Percentiles rank a stretch among this genome's conserved stretches.
Evolutionary conservation across 2,797 vertebrate genomes (phyloP).

Genomic region (Tokudaia tokunoshimensis): DNA sequence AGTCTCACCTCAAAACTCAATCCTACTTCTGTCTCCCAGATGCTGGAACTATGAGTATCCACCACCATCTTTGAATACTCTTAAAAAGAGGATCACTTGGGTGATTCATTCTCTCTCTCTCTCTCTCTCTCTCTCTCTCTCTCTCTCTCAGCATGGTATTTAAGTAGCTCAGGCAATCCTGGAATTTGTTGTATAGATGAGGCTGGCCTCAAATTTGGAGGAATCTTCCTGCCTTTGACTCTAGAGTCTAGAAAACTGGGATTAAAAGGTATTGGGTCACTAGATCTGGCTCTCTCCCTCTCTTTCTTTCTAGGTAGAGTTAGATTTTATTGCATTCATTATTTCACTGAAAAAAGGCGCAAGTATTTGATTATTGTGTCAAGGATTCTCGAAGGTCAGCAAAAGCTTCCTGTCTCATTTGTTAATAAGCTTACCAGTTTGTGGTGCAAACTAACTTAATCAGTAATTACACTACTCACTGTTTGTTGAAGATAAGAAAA

Average conservation of each 20-base stretch:
- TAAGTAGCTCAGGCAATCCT: not conserved
- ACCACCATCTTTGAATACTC: not conserved
- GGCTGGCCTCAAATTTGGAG: not conserved
- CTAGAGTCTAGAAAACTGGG: not conserved
- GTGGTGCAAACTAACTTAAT: constrained; percentile 31
- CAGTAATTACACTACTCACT: not conserved
- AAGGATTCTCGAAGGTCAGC: constrained; percentile 53
- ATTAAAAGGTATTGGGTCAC: not conserved
- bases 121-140: too few species aligned
- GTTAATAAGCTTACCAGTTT: constrained; percentile 59
- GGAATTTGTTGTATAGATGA: not conserved
- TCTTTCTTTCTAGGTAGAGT: not conserved
- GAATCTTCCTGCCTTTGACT: not conserved
- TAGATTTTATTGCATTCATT: constrained; percentile 35
- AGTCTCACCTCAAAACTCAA: not conserved
- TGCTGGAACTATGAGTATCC: not conserved
- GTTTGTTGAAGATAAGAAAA: constrained; percentile 52
- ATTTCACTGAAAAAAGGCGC: not conserved
- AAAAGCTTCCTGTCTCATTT: not conserved
- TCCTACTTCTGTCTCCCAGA: not conserved
- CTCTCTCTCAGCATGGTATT: not conserved
- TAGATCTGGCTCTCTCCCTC: not conserved
- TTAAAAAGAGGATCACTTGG: constrained; percentile 10
- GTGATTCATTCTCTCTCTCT: not conserved
- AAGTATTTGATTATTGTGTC: constrained; percentile 15